Conservation (phyloP, 2,797 vertebrate species). For the Enteromius anoplus region DNA sequence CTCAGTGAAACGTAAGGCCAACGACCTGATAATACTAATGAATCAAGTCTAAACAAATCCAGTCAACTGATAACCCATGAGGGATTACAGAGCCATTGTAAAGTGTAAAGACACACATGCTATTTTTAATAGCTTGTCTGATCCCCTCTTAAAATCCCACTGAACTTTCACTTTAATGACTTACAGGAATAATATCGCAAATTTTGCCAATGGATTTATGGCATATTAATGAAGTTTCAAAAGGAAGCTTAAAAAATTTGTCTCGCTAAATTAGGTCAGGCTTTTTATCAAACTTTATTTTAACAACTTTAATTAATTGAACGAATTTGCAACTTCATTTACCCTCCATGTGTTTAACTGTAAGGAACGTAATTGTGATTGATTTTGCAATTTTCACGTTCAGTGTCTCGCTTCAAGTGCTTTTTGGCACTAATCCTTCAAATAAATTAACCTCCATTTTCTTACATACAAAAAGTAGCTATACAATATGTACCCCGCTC, state of each 20-base stretch:
- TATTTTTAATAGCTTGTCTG: background rate
- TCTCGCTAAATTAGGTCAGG: conserved; percentile 1
- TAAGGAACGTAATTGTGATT: conserved; percentile 18
- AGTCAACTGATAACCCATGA: background rate
- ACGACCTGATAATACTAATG: background rate
- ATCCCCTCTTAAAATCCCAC: conserved; percentile 8
- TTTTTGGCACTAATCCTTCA: conserved; percentile 25
- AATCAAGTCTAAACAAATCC: conserved; percentile 28
- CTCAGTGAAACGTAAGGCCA: background rate
- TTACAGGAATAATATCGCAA: conserved; percentile 5
- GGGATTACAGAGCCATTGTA: conserved; percentile 17
- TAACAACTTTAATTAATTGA: conserved; percentile 15
- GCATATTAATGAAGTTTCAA: conserved; percentile 32
- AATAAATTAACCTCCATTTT: conserved; percentile 24
- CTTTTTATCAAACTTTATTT: conserved; percentile 25
- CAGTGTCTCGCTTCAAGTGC: conserved; percentile 22
- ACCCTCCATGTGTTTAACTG: conserved; percentile 14
- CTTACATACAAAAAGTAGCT: background rate
- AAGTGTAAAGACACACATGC: conserved; percentile 1
- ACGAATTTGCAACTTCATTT: background rate
- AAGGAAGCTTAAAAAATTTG: conserved; percentile 27
- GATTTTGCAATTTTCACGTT: conserved; percentile 23
- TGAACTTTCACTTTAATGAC: conserved; percentile 10
- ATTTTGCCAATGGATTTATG: background rate
- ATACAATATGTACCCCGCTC: background rate